Conservation (phyloP, 2,797 vertebrate genomes). For the Morelia viridis region DNA sequence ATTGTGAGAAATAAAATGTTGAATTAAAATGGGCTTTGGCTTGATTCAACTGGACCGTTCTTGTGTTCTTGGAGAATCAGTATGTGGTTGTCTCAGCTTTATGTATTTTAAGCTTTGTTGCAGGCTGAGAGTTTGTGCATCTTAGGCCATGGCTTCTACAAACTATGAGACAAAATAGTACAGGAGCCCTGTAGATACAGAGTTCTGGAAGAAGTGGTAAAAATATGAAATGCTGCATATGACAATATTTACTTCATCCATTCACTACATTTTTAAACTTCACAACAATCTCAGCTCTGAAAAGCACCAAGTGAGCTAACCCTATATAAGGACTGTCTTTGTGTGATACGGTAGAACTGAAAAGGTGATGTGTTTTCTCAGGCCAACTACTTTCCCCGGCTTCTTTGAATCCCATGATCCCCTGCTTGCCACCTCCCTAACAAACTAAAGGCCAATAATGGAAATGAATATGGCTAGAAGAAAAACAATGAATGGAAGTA, state of each 20-base stretch:
- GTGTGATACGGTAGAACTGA: neutral
- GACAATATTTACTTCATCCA: neutral
- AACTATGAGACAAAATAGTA: neutral
- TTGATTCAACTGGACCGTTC: neutral
- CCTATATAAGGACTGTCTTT: neutral
- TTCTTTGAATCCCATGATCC: neutral
- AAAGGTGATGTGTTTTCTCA: neutral
- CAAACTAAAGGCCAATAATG: neutral
- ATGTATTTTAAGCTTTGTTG: neutral
- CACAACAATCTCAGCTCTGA: neutral
- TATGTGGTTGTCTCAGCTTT: neutral
- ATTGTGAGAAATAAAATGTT: neutral
- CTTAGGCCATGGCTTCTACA: neutral
- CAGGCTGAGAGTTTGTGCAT: neutral
- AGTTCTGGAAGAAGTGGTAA: neutral
- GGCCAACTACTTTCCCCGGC: neutral
- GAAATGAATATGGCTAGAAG: neutral
- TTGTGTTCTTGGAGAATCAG: neutral
- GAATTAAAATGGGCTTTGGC: neutral
- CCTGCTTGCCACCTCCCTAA: neutral
- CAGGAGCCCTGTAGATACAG: neutral
- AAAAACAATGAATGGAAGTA: too few relatives aligned
- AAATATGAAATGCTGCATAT: neutral
- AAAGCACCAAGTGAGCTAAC: neutral
- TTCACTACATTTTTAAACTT: neutral